These are phyloP conservation scores for Scopus umbretta DNA, from an alignment of 2,113 vertebrate species.

Conservation along the genomic window DNA sequence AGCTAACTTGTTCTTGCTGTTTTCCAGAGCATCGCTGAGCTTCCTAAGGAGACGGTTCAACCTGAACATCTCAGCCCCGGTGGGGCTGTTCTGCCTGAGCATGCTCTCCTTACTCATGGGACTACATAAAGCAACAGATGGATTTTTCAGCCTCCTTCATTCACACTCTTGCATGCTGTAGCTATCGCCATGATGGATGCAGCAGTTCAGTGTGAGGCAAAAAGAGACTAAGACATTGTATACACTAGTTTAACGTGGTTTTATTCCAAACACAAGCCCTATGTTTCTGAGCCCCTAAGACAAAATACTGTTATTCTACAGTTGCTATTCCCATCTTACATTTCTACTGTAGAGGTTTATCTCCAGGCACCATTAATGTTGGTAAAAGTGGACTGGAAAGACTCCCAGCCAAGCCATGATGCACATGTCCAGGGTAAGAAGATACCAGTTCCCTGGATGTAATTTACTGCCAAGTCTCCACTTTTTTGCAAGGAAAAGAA, in stretches of 20 bases:
- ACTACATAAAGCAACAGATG: background rate
- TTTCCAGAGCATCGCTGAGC: background rate
- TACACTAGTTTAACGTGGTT: background rate
- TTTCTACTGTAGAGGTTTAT: background rate
- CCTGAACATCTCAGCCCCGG: background rate
- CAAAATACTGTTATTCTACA: background rate
- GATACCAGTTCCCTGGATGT: background rate
- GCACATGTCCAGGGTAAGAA: background rate
- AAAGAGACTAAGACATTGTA: background rate
- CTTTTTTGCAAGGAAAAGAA: background rate
- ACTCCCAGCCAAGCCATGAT: background rate
- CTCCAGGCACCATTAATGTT: background rate
- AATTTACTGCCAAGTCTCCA: background rate
- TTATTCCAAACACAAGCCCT: background rate
- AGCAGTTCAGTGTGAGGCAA: background rate
- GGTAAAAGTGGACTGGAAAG: background rate
- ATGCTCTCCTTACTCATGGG: background rate
- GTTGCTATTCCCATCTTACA: background rate
- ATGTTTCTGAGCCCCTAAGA: background rate
- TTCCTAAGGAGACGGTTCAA: background rate
- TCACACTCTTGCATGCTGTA: background rate
- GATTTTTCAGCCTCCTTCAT: background rate
- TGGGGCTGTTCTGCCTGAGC: background rate
- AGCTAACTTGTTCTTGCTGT: background rate
- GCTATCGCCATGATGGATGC: background rate